Conservation (phyloP, 1,140 invertebrate genomes). For the Watersipora subatra region DNA sequence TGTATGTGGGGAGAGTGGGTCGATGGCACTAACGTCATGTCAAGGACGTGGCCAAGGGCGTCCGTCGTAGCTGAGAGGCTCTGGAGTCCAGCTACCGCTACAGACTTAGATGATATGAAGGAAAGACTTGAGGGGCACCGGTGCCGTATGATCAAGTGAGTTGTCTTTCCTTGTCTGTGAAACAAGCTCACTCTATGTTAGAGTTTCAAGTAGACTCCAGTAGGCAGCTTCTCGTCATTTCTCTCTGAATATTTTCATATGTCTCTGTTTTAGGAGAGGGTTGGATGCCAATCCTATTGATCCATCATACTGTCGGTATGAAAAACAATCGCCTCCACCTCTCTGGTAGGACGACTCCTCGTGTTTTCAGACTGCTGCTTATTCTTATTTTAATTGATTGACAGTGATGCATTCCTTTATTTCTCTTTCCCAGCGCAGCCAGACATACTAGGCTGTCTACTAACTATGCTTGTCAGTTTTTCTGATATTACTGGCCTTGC, state of each 20-base stretch:
- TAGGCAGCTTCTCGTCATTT: no score
- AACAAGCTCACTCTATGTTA: background rate
- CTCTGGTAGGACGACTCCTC: background rate
- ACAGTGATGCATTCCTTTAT: no score
- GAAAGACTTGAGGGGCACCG: slow-evolving; percentile 64
- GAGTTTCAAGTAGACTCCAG: background rate
- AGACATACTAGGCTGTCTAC: no score
- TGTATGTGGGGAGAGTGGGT: slow-evolving; percentile 82
- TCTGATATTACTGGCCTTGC: no score
- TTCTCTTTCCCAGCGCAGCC: no score
- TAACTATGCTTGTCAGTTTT: no score
- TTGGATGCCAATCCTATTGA: background rate
- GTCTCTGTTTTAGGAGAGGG: background rate
- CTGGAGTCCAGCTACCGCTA: slow-evolving; percentile 50
- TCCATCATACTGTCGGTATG: background rate
- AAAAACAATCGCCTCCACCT: background rate
- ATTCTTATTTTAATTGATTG: no score
- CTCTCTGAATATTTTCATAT: no score
- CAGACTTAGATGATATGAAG: slow-evolving; percentile 35
- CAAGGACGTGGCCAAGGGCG: slow-evolving; percentile 47
- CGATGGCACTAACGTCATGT: slow-evolving; percentile 49
- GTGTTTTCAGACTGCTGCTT: background rate
- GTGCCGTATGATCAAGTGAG: slow-evolving; percentile 64
- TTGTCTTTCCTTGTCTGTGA: background rate
- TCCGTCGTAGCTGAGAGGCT: slow-evolving; percentile 68